Base-by-base conservation (phyloP, 2,113 vertebrate species). In the Tupaia chinensis region DNA sequence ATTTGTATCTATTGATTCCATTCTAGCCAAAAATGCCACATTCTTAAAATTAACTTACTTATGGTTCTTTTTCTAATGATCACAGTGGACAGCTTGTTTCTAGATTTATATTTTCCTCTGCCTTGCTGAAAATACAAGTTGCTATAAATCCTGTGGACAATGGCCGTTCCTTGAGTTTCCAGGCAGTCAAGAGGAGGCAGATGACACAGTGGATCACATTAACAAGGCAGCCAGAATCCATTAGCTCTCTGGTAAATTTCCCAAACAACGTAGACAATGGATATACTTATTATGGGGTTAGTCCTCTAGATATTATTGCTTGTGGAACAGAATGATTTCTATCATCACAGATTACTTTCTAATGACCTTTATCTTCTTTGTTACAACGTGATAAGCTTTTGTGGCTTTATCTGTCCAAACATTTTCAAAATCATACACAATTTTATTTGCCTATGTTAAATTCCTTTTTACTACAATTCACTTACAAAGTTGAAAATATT, bases 41-140 rank as follows among this genome's bases (percentile, higher is more conserved):
- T 91, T 92, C 89, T 97, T 87, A 70, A 23, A 25, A 72, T 78
- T 94, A 60, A 87, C 89, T 27, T 85, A 73, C 87, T 79, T 56
- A 20, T 73, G 44, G 14, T 54, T 94, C 25, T 34, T 77, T 91
- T 94, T 70, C 82, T 73, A 80, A 66, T 68, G 12, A 86, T 73
- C 66, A 89, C 54, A 72, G 65, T 53, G 86, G 58, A 63, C 32
- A n/a, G 93, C 23, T 73, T 93, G 3, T 69, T 90, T 87, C 89
- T 25, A 34, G 27, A 9, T 74, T 95, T 96, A 66, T 66, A 44
- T 94, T 87, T 91, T 60, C 72, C 73, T 93, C 19, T 70, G 73
- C 14, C 29, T 92, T 9, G 70, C 53, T 70, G 93, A 96, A 90
- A 93, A 91, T 19, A 20, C 89, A 96, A n/a, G 87, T 19, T n/a